Base-by-base conservation (phyloP, 2,797 vertebrate genomes). In the Ammospiza maritima region DNA sequence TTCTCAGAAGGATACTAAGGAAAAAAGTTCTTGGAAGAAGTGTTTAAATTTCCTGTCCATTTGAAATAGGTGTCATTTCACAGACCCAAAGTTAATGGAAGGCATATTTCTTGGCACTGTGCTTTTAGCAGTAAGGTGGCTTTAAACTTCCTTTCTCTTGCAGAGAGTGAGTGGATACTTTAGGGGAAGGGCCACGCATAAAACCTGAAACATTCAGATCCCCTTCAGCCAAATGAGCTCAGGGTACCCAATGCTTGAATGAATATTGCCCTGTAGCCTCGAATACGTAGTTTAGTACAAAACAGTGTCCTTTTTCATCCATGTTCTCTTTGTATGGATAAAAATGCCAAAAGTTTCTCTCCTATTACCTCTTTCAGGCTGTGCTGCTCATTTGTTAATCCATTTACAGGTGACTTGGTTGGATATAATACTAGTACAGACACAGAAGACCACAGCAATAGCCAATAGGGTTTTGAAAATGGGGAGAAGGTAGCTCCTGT, bases 41-140 rank as follows among this genome's bases (percentile, higher is more conserved):
- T 82, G 82, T 96, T 96, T 96, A 95, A 96, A 97, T 97, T 97
- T 98, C 95, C 96, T 97, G 94, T 97, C 54, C 32, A 25, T 89
- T 97, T 96, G 91, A 92, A 95, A 84, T 82, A 85, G 86, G 91
- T 91, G 84, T 96, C 76, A 77, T 84, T 97, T 97, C 87, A 92
- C 80, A 93, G 92, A 76, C 48, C 65, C 65, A 45, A 14, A 91
- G 47, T 79, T 90, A 92, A 93, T 95, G 80, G 64, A 89, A 97
- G 89, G 92, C 93, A 27, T 85, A 60, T 89, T 93, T 96, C 88
- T 88, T 96, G 92, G 92, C 74, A 85, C 40, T 16, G 21, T 45
- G 30, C 7, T 36, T 82, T 85, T 70, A 87, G 57, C 50, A 83
- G 26, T 85, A 80, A 83, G 75, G 40, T 83, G 47, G 51, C 40